Evolutionary conservation across 2,888 invertebrate genomes (phyloP), one percentile per base, ranked within the genome.

Genomic region (Noctua janthina): DNA sequence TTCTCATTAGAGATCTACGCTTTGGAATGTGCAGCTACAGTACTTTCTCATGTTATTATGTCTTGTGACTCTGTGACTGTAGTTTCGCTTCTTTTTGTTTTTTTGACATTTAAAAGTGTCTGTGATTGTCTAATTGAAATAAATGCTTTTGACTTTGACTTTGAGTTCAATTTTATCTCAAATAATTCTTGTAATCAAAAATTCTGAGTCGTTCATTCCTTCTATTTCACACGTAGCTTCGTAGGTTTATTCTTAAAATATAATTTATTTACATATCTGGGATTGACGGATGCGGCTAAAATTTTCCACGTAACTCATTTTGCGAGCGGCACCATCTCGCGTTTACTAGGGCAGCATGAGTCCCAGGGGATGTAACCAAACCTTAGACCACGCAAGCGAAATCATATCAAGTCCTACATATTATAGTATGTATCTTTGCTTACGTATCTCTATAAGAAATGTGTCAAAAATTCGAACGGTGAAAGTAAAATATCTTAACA

Each of bases 231-330:
- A 17, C 81, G 10, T 51, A n/a, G 46, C 46, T 54, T 10, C 15
- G 51, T 54, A 54, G 43, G n/a, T 62, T 69, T 71, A 23, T 64
- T 70, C 23, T 35, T 75, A 39, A 49, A 69, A 82, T 83, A 76
- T 85, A 59, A 82, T 79, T 83, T 85, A 85, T 83, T 85, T 35
- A 85, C 59, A 75, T 77, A 73, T 62, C 13, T 29, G 23, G 73
- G 69, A 71, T 83, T 81, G 85, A 83, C 75, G 83, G 70, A 81
- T 83, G 74, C 17, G 73, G 54, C 72, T 54, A 39, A 85, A 80
- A 75, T 70, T 62, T 74, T 81, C 64, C 87, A 77, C 68, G 78
- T 78, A 77, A 83, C 73, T 73, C 67, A 83, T 83, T 83, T 83
- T 78, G 78, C 80, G 70, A 70, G 54, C 49, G 75, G 62, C 74